Evolutionary conservation across 2,888 invertebrate genomes (phyloP), one percentile per base, ranked within the genome.

Genomic region (Campopleginae sp.): DNA sequence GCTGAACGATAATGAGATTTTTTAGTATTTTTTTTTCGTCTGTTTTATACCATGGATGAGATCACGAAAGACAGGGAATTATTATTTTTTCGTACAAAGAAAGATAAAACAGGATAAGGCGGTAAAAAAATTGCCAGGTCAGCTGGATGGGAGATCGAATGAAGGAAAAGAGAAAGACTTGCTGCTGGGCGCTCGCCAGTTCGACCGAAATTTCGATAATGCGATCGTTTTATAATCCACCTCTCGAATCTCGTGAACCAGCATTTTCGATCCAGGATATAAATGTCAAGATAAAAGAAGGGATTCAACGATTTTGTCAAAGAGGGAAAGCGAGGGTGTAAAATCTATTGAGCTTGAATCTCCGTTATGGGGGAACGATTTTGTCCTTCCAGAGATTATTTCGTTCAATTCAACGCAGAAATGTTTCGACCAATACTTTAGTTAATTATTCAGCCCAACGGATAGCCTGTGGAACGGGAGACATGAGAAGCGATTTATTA

Each of bases 181-280:
- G 44, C 42, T 58, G 72, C 42, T 58, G 72, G 54, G 14, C 5
- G 74, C 61, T 81, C 58, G 75, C 82, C 70, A 82, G 70, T 54
- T 82, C 78, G 79, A 79, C 54, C 79, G 81, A 84, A 88, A 87
- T 87, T 87, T 80, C 88, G 88, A 89, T 88, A 89, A 88, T 88
- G 86, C 86, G 86, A 89, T 90, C 87, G 90, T 87, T 83, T 89
- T 84, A 86, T 88, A 88, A 89, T 88, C 88, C 87, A 86, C 84
- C 84, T 86, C 72, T 82, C 70, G 82, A 70, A 72, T 86, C 51
- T 68, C 71, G 76, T 65, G 80, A 76, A 46, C 80, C 83, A 80
- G 61, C 61, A 83, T 80, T 82, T 83, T 75, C 76, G 61, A 51
- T 76, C 65, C 76, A 48, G 66, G 74, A 68, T 66, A 63, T 61